Conservation (phyloP, 2,888 invertebrate genomes). For the Calephelis perditalis region DNA sequence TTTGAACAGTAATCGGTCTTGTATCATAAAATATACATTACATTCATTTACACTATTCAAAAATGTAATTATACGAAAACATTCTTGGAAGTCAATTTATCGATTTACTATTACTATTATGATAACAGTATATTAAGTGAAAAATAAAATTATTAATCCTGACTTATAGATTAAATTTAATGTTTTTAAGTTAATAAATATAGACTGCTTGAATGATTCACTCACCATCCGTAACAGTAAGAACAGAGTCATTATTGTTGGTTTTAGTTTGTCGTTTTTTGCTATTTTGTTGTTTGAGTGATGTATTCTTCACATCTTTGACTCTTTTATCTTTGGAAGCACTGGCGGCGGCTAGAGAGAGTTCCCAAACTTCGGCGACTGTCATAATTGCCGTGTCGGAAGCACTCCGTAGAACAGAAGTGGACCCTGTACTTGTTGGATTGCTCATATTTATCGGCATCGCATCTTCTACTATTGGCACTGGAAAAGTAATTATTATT, state of each 20-base stretch:
- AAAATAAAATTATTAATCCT: no score
- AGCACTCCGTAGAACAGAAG: conserved; percentile 78
- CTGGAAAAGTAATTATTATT: conserved; percentile 30
- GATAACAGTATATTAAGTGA: no score
- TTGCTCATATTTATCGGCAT: conserved; percentile 36
- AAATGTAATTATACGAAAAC: no score
- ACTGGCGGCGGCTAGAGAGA: conserved; percentile 91
- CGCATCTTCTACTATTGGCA: conserved; percentile 54
- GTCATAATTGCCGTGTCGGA: conserved; percentile 89
- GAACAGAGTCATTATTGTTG: conserved; percentile 41
- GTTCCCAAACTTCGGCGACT: conserved; percentile 86
- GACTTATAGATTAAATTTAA: conserved; percentile 3
- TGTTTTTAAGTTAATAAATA: background rate
- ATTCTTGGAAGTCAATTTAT: no score
- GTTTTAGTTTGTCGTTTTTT: conserved; percentile 58
- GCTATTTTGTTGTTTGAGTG: conserved; percentile 58
- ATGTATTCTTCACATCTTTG: conserved; percentile 87
- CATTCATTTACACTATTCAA: no score
- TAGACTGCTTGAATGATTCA: background rate
- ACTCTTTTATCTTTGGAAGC: conserved; percentile 93
- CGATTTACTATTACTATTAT: no score
- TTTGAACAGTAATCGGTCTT: no score
- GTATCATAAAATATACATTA: no score
- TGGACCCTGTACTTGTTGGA: conserved; percentile 69
- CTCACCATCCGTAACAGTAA: conserved; percentile 51